Base-by-base conservation (phyloP, 2,888 invertebrate species). In the Drosophila paucipuncta region DNA sequence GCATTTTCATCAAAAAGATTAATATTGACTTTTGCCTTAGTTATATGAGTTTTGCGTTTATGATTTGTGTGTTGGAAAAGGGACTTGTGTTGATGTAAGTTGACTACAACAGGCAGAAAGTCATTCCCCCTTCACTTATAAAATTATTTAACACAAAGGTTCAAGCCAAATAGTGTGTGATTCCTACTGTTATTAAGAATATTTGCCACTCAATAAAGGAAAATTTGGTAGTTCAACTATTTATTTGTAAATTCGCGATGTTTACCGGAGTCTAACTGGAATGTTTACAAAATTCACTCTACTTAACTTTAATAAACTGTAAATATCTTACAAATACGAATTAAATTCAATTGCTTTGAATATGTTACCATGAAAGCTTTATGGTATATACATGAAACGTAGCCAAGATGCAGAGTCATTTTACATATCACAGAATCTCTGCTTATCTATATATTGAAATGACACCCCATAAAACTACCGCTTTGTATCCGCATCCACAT, bases 381-480 rank as follows among this genome's bases (percentile, higher is more conserved):
- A 18, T 2, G 4, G 16, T 16, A 16, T 28, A 18, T 35, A 9
- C 7, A 41, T 7, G 1, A 18, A 52, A 31, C 5, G 31, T 22
- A 18, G 37, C 18, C 1, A 33, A 63, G 18, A 63, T 22, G 43
- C 31, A 22, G 31, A 35, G 1, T 18, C 22, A 4, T 22, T 43
- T 31, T 22, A 43, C 43, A 43, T 43, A 43, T 22, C 6, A 13
- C 5, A 25, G 47, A 41, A 33, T 41, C 53, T 10, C 1, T 31
- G 53, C 5, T 49, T 30, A 55, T 53, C 57, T 60, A 11, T 55
- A n/a, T 49, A 74, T 64, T 61, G 37, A 59, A 68, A 75, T 75
- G 57, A 72, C 68, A 68, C 9, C 13, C 55, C 60, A 66, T 66
- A 60, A 67, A 75, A 72, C 78, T 72, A 68, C 62, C 62, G 61